These are phyloP conservation scores for Pocillopora damicornis DNA, from an alignment of 64 coral and sea anemone species.

Conservation along the genomic window DNA sequence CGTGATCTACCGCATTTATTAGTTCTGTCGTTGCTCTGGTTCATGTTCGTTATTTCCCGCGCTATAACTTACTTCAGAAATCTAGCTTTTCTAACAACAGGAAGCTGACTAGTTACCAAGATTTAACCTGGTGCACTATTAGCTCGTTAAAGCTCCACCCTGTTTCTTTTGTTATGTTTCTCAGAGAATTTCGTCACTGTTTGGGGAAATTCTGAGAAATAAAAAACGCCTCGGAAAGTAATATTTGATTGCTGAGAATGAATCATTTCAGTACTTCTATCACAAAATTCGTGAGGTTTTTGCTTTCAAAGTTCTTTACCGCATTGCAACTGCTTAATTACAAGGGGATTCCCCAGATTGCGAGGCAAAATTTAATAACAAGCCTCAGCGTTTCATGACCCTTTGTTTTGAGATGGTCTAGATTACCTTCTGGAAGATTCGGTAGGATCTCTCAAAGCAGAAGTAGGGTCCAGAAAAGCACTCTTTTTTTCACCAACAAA, in stretches of 20 bases:
- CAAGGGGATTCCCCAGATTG: slow-evolving; percentile 7
- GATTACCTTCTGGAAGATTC: not conserved
- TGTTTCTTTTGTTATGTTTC: not conserved
- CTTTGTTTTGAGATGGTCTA: not conserved
- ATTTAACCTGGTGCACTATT: not conserved
- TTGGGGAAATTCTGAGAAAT: not conserved
- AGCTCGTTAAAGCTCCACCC: not conserved
- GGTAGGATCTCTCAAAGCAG: not conserved
- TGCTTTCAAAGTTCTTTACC: not conserved
- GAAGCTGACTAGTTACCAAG: not conserved
- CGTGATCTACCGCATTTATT: no score
- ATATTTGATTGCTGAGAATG: not conserved
- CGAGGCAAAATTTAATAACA: not conserved
- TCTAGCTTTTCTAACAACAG: not conserved
- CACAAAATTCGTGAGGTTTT: not conserved
- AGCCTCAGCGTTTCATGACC: not conserved
- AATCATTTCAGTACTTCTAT: not conserved
- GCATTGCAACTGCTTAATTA: not conserved
- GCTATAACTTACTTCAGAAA: no score
- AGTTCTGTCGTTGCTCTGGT: no score
- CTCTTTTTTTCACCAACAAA: no score
- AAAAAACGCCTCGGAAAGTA: not conserved
- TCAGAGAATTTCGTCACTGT: not conserved
- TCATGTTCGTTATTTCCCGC: no score
- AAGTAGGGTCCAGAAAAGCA: not conserved